Evolutionary conservation across 2,113 vertebrate genomes (phyloP), one percentile per base, ranked within the genome.

Genomic region (Murina feae): DNA sequence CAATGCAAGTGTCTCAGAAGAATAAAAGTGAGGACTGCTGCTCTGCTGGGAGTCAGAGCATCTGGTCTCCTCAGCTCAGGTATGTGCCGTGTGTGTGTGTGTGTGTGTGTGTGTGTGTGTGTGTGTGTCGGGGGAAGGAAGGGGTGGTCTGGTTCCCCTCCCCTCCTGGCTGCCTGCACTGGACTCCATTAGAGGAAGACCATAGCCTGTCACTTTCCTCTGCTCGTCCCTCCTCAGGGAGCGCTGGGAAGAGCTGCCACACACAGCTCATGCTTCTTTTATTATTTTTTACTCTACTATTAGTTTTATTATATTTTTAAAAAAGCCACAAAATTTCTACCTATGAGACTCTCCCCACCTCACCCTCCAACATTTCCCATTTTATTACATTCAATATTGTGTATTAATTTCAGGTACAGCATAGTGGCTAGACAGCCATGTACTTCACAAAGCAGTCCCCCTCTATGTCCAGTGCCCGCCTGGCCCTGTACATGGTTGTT

Each of bases 81-180:
- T 51, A 32, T 4, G 76, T 12, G 6, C 1, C 55, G 18, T 11
- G 55, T 20, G 47, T 5, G 8, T 6, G 6, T 51, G 6, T 20
- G 17, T 30, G 30, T 5, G 8, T 5, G 6, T 53, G 6, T 9
- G 12, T 18, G 4, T 47, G 30, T 11, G 21, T 25, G 66, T 5
- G 7, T 14, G 0, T 25, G 21, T 23, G 17, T 25, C 8, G 2
- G 18, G n/a, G 65, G 4, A 30, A 1, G 10, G 4, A n/a, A n/a
- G n/a, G 4, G 1, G 3, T 12, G 28, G 0, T 0, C 60, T 16
- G n/a, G 17, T 18, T 51, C 3, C 4, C 4, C 17, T 49, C 20
- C 51, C 68, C 37, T 79, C 53, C 28, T 58, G 1, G 14, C 72
- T 63, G 65, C 39, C 42, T 83, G 49, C 23, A 42, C 80, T 86